phyloP scores from a whole-genome alignment of 2,888 invertebrate species.

The Gasteruption jaculator region DNA sequence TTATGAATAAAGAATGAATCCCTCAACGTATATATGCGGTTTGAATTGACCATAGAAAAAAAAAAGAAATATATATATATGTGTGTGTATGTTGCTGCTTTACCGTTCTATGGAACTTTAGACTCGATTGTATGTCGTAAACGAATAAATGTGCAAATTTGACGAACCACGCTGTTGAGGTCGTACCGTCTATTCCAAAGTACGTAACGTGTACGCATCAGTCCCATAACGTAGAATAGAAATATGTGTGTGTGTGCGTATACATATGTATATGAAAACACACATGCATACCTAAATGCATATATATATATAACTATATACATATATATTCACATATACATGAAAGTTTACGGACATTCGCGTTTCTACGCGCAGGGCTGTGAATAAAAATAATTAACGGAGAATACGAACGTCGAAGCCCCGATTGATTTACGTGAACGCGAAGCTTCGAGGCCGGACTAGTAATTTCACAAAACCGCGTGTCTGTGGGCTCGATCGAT shows the following conservation, averaged over 20 bases:
- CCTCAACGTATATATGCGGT: slow-evolving; percentile 20
- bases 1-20: slow-evolving; percentile 42
- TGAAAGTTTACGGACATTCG: slow-evolving; percentile 10
- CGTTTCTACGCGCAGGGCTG: slow-evolving; percentile 35
- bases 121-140: slow-evolving; percentile 39
- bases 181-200: slow-evolving; percentile 5
- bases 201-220: slow-evolving; percentile 11
- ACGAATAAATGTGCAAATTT: slow-evolving; percentile 49
- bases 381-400: slow-evolving; percentile 46
- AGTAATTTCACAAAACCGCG: slow-evolving; percentile 41
- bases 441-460: slow-evolving; percentile 34
- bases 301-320: slow-evolving; percentile 7
- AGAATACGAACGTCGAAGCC: slow-evolving; percentile 38
- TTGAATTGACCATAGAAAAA: too few species aligned
- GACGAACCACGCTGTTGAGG: slow-evolving; percentile 28
- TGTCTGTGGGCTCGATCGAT: slow-evolving; percentile 41
- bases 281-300: background rate
- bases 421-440: slow-evolving; percentile 42
- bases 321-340: slow-evolving; percentile 10
- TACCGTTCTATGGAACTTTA: too few species aligned
- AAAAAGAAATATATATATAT: too few species aligned
- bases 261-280: too few species aligned
- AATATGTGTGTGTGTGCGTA: too few species aligned
- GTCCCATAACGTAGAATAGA: too few species aligned
- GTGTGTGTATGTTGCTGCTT: too few species aligned